Base-by-base conservation (phyloP, 2,888 invertebrate species). In the Drosophila subquinaria region DNA sequence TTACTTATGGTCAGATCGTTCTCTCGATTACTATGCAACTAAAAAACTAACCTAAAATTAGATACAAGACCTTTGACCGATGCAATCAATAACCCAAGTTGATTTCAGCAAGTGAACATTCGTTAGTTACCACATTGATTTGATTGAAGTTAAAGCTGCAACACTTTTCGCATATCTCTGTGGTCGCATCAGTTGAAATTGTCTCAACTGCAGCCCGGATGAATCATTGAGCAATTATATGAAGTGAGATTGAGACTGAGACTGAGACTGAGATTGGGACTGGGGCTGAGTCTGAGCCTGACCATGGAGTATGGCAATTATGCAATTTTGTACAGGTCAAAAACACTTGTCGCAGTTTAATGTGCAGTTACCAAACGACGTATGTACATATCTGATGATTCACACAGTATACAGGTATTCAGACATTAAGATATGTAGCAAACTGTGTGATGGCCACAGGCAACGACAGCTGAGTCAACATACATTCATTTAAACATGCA, bases 271-370 rank as follows among this genome's bases (percentile, higher is more conserved):
- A 20, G 20, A 20, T 8, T 30, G 30, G 8, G 30, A 8, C 30
- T 15, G 30, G 11, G 13, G 13, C 42, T 13, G 57, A 17, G 15
- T 36, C 27, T 15, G 27, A 9, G 56, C 48, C 65, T 57, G 60
- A 36, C 59, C 73, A 62, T 64, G 53, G 65, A 67, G 65, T 64
- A 61, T 50, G 61, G 82, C 86, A 88, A 88, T 88, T 85, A 88
- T 85, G 85, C 82, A 83, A 88, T 79, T 88, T 76, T 47, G 66
- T 47, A 65, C 69, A 75, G 57, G 61, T 64, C 70, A 55, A 62
- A 67, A 85, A 74, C 86, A 83, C 88, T 83, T 85, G 79, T 84
- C 85, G 79, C 80, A 67, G 66, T 70, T 77, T 59, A 81, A 68
- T 80, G 74, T 55, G 62, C 73, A 71, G 61, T 69, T 45, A 48